These are phyloP conservation scores for Cabera pusaria DNA, from an alignment of 2,888 invertebrate genomes.

Conservation along the genomic window DNA sequence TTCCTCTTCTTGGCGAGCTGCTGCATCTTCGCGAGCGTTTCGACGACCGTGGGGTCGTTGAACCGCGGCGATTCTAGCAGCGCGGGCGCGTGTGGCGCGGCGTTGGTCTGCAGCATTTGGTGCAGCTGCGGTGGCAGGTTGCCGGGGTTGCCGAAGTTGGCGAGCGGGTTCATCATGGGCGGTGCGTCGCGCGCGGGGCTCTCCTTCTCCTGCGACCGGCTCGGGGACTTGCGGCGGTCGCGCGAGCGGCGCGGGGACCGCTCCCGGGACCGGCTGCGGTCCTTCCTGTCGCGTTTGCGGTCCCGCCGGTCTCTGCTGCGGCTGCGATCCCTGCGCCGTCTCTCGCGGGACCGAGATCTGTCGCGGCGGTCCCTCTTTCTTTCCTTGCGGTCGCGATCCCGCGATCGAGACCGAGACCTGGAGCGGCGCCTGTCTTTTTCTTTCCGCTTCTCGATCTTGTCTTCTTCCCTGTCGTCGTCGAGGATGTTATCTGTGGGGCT, in stretches of 20 bases:
- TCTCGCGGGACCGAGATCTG: conserved; percentile 82
- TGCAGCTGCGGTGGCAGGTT: conserved; percentile 27
- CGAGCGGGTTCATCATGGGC: conserved; percentile 21
- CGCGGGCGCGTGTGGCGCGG: conserved; percentile 40
- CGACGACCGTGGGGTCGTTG: conserved; percentile 56
- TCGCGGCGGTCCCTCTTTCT: conserved; percentile 77
- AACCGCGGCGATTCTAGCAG: conserved; percentile 44
- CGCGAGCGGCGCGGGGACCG: conserved; percentile 78
- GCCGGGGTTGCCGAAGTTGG: conserved; percentile 24
- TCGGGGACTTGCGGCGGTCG: conserved; percentile 75
- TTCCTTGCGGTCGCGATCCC: conserved; percentile 67
- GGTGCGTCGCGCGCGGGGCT: conserved; percentile 20
- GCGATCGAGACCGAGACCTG: conserved; percentile 58
- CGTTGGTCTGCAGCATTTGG: conserved; percentile 35
- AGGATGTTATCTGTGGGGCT: conserved; percentile 45
- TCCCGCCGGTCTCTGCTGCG: conserved; percentile 76
- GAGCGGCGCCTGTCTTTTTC: conserved; percentile 62
- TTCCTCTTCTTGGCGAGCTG: conserved; percentile 83
- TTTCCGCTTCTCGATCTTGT: conserved; percentile 51
- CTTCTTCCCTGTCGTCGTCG: conserved; percentile 43
- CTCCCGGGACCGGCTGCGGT: conserved; percentile 82
- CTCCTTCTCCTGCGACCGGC: conserved; percentile 53
- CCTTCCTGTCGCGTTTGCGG: conserved; percentile 55
- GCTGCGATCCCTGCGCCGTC: conserved; percentile 83
- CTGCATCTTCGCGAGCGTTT: conserved; percentile 64